Base-by-base conservation (phyloP, 1,140 invertebrate genomes). In the Pseudoatta argentina region DNA sequence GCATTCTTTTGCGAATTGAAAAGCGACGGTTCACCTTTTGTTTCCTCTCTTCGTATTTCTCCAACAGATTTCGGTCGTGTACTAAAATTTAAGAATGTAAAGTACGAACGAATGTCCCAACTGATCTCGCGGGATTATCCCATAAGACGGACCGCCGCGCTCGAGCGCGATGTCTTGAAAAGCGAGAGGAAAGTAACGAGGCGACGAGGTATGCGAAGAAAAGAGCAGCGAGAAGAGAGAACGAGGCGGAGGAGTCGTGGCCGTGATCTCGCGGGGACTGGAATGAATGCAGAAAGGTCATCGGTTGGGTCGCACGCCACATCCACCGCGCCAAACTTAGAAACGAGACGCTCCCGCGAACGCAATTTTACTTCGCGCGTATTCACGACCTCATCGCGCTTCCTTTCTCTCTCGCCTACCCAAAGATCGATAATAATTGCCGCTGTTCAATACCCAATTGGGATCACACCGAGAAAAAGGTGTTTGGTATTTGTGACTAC, bases 231-330 rank as follows among this genome's bases (percentile, higher is more conserved):
- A 34, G 59, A 87, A 66, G 61, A n/a, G 73, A 55, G 81, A 86
- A 59, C 79, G 53, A 83, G 67, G 51, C 55, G 57, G 57, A 27
- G 76, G 27, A 81, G 67, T 66, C 67, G 81, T 71, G 81, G 55
- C 81, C 81, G 71, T 83, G 81, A 83, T 83, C 67, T 83, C 81
- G 63, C 51, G 30, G 27, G 34, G 66, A 82, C 78, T 39, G 57
- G 81, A 75, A 83, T 83, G 81, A 83, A 83, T 83, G 71, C 69
- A 72, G 81, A 83, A 83, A 83, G 81, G 69, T 83, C 81, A 57
- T 24, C 53, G 75, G 66, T 82, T 82, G 78, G 21, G 78, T 82
- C 78, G 53, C 66, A 24, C 48, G 34, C 53, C 75, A 18, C 75
- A 63, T 27, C 24, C 27, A 57, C 51, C 66, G 53, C 39, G 67